phyloP scores from a whole-genome alignment of 2,888 invertebrate species.

The Drosophila borealis region DNA sequence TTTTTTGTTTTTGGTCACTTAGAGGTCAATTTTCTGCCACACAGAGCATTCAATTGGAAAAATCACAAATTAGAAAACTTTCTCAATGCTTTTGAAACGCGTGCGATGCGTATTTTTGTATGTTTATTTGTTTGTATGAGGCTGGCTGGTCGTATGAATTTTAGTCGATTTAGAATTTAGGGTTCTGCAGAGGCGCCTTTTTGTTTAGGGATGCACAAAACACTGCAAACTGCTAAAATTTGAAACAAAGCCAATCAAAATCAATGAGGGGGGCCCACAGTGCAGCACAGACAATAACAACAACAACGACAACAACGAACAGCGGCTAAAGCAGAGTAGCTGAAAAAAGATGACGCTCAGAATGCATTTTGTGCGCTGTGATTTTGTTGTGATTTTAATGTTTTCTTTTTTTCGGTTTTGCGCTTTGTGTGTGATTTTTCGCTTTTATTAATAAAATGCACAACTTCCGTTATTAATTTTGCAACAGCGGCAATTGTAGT shows the following conservation, averaged over 20 bases:
- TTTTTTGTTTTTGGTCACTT: slow-evolving; percentile 24
- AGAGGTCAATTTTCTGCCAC: slow-evolving; percentile 18
- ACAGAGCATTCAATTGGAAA: slow-evolving; percentile 8
- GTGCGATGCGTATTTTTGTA: slow-evolving; percentile 15
- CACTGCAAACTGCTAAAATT: slow-evolving; percentile 54
- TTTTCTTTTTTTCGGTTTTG: slow-evolving; percentile 29
- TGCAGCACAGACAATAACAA: slow-evolving; percentile 30
- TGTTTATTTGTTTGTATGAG: slow-evolving; percentile 18
- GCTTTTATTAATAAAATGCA: slow-evolving; percentile 84
- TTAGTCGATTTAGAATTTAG: slow-evolving; percentile 59
- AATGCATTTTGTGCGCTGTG: slow-evolving; percentile 43
- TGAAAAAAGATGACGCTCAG: slow-evolving; percentile 33
- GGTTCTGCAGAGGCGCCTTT: slow-evolving; percentile 35
- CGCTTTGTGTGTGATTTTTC: slow-evolving; percentile 64
- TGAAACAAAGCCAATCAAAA: slow-evolving; percentile 51
- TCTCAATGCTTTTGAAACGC: slow-evolving; percentile 31
- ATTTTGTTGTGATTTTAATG: slow-evolving; percentile 36
- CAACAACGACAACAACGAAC: slow-evolving; percentile 16
- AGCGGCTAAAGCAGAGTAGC: slow-evolving; percentile 24
- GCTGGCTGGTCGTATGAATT: slow-evolving; percentile 24
- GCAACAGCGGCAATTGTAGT: slow-evolving; percentile 73
- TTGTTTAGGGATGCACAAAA: slow-evolving; percentile 52
- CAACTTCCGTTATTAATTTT: slow-evolving; percentile 84
- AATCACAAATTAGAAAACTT: slow-evolving; percentile 27
- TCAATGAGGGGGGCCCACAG: slow-evolving; percentile 45